A percentile compares a stretch with the other conserved stretches of the same genome.
These are phyloP conservation scores for Phortica okadai DNA, from an alignment of 2,888 invertebrate species.

Conservation along the genomic window DNA sequence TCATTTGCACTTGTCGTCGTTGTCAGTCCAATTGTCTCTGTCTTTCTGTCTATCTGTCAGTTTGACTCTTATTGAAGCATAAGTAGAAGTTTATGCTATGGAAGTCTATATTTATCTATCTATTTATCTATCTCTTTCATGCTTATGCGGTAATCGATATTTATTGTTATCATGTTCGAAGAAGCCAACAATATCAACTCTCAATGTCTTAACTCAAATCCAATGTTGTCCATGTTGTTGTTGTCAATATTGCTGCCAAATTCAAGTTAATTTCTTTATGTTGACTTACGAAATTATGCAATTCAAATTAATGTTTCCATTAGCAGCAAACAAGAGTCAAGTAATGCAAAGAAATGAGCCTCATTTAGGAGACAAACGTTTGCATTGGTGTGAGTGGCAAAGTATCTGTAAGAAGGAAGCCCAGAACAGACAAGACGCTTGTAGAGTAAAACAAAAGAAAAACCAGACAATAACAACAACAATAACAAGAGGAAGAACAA, in stretches of 20 bases:
- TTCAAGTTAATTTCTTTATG: constrained; percentile 12
- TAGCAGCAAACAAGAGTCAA: constrained; percentile 43
- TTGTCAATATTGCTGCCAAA: background rate
- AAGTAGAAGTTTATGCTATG: constrained; percentile 37
- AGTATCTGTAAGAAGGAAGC: background rate
- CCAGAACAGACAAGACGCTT: constrained; percentile 5
- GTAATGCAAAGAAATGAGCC: constrained; percentile 21
- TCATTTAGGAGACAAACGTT: constrained; percentile 25
- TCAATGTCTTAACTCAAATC: background rate
- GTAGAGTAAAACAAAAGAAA: background rate
- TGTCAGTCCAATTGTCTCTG: too few species aligned
- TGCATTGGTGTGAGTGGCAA: background rate
- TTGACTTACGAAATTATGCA: constrained; percentile 60
- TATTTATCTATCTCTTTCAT: constrained; percentile 13
- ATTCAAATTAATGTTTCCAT: constrained; percentile 67
- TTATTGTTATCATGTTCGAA: constrained; percentile 59
- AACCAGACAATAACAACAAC: constrained; percentile 18
- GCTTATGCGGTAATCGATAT: constrained; percentile 58
- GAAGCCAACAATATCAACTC: background rate
- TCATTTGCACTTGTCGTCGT: background rate
- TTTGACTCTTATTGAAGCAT: constrained; percentile 19
- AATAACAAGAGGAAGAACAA: constrained; percentile 30
- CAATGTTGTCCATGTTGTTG: too few species aligned
- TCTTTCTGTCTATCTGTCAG: background rate
- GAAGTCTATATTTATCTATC: constrained; percentile 36